Conservation (phyloP, 2,797 vertebrate genomes). For the Premnoplex brunnescens region DNA sequence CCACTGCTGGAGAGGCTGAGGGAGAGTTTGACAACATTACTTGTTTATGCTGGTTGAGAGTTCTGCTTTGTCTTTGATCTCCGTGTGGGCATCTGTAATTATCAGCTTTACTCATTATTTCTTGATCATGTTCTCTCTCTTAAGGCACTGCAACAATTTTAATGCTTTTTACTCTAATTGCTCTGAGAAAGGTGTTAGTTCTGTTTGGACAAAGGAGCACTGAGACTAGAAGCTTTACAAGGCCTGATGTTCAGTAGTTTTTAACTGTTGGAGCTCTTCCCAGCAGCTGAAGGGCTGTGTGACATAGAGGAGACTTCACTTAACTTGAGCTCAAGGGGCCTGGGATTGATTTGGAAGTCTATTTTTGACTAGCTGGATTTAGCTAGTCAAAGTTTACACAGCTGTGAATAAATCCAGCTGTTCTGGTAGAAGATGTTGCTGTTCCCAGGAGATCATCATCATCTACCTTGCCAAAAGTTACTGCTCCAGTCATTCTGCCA, state of each 20-base stretch:
- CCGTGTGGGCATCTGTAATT: not conserved
- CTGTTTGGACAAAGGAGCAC: not conserved
- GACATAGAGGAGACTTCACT: not conserved
- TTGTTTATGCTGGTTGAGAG: not conserved
- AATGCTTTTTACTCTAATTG: not conserved
- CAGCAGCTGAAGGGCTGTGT: slow-evolving; percentile 10
- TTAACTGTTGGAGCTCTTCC: slow-evolving; percentile 15
- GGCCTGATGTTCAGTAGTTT: not conserved
- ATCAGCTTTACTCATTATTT: not conserved
- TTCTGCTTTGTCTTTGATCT: not conserved
- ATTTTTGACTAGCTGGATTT: slow-evolving; percentile 49
- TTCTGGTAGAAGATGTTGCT: slow-evolving; percentile 17
- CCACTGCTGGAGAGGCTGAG: not conserved
- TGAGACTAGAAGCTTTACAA: not conserved
- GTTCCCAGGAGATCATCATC: not conserved
- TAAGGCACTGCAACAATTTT: not conserved
- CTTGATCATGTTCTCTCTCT: not conserved
- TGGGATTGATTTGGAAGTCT: slow-evolving; percentile 33
- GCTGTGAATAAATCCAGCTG: slow-evolving; percentile 36
- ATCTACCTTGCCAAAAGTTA: not conserved
- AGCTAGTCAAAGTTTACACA: slow-evolving; percentile 41
- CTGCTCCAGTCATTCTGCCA: not conserved
- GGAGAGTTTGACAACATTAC: not conserved
- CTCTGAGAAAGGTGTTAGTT: not conserved
- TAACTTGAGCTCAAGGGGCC: not conserved